Conservation (phyloP, 2,888 invertebrate species). For the Ceramica pisi region DNA sequence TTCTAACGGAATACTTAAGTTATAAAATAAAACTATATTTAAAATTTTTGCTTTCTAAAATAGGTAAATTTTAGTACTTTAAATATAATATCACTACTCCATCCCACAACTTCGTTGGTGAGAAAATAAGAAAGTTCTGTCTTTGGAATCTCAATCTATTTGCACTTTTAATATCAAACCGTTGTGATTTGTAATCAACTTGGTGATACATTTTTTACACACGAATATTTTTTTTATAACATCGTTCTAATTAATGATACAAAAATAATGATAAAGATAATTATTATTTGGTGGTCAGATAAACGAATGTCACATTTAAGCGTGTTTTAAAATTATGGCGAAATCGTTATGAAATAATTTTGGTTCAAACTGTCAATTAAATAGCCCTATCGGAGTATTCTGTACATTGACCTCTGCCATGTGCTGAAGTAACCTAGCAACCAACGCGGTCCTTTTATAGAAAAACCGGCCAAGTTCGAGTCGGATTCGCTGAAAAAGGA, state of each 20-base stretch:
- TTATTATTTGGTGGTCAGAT: conserved; percentile 22
- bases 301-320: not conserved
- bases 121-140: too few relatives aligned
- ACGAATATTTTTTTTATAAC: not conserved
- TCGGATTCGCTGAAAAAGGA: too few relatives aligned
- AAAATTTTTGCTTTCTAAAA: too few relatives aligned
- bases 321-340: conserved; percentile 26
- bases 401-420: not conserved
- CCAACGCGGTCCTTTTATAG: too few relatives aligned
- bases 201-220: not conserved
- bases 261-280: conserved; percentile 18
- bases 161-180: not conserved
- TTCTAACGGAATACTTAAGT: too few relatives aligned
- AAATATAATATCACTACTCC: too few relatives aligned
- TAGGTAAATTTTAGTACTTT: too few relatives aligned
- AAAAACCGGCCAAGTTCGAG: too few relatives aligned
- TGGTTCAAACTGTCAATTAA: not conserved
- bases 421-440: not conserved
- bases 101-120: too few relatives aligned
- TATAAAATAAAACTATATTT: too few relatives aligned
- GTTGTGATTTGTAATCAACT: not conserved
- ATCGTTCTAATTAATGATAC: conserved; percentile 16
- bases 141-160: too few relatives aligned
- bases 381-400: not conserved
- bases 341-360: conserved; percentile 39